Evolutionary conservation across 2,888 invertebrate genomes (phyloP), one percentile per base, ranked within the genome.

Genomic region (Mystacides longicornis): DNA sequence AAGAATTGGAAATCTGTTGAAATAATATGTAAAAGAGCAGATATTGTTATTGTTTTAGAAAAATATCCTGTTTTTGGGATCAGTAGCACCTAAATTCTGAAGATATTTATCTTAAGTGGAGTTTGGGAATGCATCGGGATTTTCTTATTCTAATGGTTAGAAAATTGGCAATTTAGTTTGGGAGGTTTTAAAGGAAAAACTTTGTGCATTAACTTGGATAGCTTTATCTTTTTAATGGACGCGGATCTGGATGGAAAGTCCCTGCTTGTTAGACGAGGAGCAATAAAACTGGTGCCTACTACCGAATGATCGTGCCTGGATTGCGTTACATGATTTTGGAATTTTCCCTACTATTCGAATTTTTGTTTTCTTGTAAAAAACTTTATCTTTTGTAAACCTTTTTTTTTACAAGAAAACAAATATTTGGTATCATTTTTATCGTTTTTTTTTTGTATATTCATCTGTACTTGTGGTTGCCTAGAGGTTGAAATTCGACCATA

Each of bases 121-220:
- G 37, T 37, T 16, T 4, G 37, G 3, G 37, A 37, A 37, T 37
- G 37, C 14, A 37, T 37, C 37, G 14, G 16, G 37, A 16, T 37
- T 16, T 45, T 45, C 20, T 45, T 45, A 21, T 45, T 45, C 20
- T 45, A 45, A 45, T 45, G 45, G 21, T 9, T 16, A 11, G 45
- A 21, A 21, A 45, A 45, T 20, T 21, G 45, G n/a, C 45, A 45
- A 45, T 45, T 45, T 19, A 45, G 45, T 45, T 21, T 37, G 5
- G 14, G 14, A 19, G 45, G 18, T 45, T 31, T 31, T 31, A n/a
- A n/a, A 7, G 14, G 37, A 14, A 20, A 45, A 45, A 45, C 20
- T 45, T 45, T 45, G 5, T 21, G 45, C 20, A 45, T 45, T 20
- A 45, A 45, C 18, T 45, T 45, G 45, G 20, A n/a, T n/a, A n/a